phyloP scores from a whole-genome alignment of 2,888 invertebrate genomes.

The Drosophila anomalata region DNA sequence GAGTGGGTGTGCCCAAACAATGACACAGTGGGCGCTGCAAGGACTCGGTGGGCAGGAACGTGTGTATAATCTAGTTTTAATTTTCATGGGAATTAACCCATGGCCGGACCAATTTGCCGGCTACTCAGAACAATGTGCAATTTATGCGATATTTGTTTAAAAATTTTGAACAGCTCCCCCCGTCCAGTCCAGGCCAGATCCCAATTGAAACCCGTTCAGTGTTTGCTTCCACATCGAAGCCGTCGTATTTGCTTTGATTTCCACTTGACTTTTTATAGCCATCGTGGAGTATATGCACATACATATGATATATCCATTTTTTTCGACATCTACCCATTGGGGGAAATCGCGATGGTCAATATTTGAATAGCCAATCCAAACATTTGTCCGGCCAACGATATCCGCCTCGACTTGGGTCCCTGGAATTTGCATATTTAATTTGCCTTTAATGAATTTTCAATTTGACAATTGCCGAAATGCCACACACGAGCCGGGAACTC shows the following conservation, averaged over 20 bases:
- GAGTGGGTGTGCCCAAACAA: slow-evolving; percentile 76
- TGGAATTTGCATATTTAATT: slow-evolving; percentile 76
- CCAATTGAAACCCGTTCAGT: slow-evolving; percentile 16
- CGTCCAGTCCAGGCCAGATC: neutral
- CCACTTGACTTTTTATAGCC: slow-evolving; percentile 65
- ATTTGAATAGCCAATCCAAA: slow-evolving; percentile 72
- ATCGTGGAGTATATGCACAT: slow-evolving; percentile 49
- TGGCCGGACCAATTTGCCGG: slow-evolving; percentile 44
- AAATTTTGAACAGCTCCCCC: slow-evolving; percentile 48
- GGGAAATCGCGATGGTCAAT: slow-evolving; percentile 47
- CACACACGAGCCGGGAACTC: slow-evolving; percentile 53
- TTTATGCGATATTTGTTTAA: slow-evolving; percentile 67
- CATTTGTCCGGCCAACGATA: slow-evolving; percentile 49
- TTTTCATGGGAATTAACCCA: slow-evolving; percentile 78
- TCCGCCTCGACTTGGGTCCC: slow-evolving; percentile 52
- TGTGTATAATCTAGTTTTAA: slow-evolving; percentile 78
- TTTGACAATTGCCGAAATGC: slow-evolving; percentile 74
- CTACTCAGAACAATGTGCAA: slow-evolving; percentile 61
- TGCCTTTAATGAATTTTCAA: slow-evolving; percentile 82
- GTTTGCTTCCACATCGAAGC: slow-evolving; percentile 48
- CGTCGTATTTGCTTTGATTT: slow-evolving; percentile 74
- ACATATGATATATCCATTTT: slow-evolving; percentile 62
- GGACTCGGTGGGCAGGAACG: slow-evolving; percentile 51
- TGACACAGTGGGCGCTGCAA: slow-evolving; percentile 77
- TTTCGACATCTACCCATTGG: slow-evolving; percentile 23